These are phyloP conservation scores for Cotesia chilonis DNA, from an alignment of 1,140 invertebrate species.

Conservation along the genomic window DNA sequence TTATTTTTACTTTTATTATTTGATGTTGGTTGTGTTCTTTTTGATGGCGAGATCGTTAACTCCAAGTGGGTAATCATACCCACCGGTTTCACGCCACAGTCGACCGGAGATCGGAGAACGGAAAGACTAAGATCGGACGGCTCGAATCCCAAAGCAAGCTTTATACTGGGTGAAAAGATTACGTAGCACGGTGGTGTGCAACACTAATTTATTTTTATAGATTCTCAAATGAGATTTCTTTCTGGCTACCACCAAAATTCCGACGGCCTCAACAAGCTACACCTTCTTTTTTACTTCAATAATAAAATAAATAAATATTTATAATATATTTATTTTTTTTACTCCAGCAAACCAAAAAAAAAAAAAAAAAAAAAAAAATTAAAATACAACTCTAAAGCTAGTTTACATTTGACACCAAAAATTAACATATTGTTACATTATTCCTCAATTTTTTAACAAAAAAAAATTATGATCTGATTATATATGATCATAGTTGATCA, in stretches of 20 bases:
- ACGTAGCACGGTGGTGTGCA: conserved; percentile 33
- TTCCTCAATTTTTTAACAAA: too few relatives aligned
- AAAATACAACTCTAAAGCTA: too few relatives aligned
- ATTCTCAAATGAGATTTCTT: conserved; percentile 34
- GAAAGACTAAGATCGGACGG: conserved; percentile 1
- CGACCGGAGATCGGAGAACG: conserved; percentile 12
- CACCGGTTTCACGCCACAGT: conserved; percentile 41
- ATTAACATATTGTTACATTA: too few relatives aligned
- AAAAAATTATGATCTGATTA: too few relatives aligned
- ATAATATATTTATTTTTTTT: not conserved
- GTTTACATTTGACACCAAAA: too few relatives aligned
- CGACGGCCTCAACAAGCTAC: conserved; percentile 2
- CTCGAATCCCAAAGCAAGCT: conserved; percentile 26
- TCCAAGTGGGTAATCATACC: conserved; percentile 45
- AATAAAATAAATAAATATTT: not conserved
- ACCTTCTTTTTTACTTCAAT: not conserved
- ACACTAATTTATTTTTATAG: conserved; percentile 42
- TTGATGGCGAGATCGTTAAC: conserved; percentile 39
- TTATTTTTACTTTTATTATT: too few relatives aligned
- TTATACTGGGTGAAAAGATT: conserved; percentile 44
- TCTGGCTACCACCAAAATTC: conserved; percentile 19
- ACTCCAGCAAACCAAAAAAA: not conserved
- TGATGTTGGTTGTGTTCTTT: conserved; percentile 16
- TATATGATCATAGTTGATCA: too few relatives aligned
- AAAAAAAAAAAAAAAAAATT: too few relatives aligned